These are phyloP conservation scores for Neostethus bicornis DNA, from an alignment of 2,797 vertebrate species.

Conservation along the genomic window DNA sequence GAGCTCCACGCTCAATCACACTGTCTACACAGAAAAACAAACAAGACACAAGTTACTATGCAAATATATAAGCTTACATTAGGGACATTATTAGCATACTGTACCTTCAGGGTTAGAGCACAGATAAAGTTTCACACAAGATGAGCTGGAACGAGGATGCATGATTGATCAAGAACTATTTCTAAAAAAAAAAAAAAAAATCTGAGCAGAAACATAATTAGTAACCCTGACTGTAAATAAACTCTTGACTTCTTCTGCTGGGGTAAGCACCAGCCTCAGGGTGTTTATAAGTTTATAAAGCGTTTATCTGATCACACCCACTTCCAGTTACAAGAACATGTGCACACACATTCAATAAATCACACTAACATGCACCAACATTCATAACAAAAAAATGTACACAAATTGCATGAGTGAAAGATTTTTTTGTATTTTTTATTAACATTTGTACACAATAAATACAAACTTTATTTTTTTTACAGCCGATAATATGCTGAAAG, in stretches of 20 bases:
- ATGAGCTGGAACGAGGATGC: slow-evolving; percentile 19
- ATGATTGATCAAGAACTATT: neutral
- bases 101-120: slow-evolving; percentile 81
- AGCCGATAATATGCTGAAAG: slow-evolving; percentile 91
- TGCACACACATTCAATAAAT: slow-evolving; percentile 3
- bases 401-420: neutral
- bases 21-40: slow-evolving; percentile 66
- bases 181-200: slow-evolving; percentile 1
- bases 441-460: slow-evolving; percentile 99
- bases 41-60: neutral
- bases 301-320: slow-evolving; percentile 57
- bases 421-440: slow-evolving; percentile 84
- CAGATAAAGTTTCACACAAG: slow-evolving; percentile 80
- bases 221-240: neutral
- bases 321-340: slow-evolving; percentile 7
- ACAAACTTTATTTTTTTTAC: slow-evolving; percentile 97
- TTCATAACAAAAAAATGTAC: neutral
- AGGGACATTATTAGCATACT: slow-evolving; percentile 23
- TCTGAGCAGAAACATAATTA: slow-evolving; percentile 1
- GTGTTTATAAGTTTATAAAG: slow-evolving; percentile 42
- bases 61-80: too few relatives aligned
- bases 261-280: slow-evolving; percentile 44
- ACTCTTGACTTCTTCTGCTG: slow-evolving; percentile 14
- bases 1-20: slow-evolving; percentile 71
- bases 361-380: neutral